Percentiles rank a stretch among this genome's conserved stretches.
phyloP scores from a whole-genome alignment of 2,113 vertebrate species.

The Mandrillus leucophaeus region DNA sequence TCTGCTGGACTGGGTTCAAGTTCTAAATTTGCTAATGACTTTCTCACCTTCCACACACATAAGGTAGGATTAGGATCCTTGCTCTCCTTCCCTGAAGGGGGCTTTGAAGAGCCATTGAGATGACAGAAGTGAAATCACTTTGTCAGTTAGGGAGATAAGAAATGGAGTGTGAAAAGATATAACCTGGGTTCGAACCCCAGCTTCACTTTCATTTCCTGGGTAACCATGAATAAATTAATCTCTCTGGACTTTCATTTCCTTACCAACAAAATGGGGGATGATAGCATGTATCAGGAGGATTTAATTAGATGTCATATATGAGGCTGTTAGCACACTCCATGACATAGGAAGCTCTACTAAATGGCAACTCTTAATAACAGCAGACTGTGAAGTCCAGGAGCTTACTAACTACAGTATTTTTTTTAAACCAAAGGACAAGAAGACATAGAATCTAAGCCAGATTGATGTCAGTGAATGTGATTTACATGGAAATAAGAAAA shows the following conservation, averaged over 20 bases:
- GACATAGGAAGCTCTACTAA: neutral
- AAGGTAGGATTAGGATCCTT: neutral
- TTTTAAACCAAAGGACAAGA: conserved; percentile 35
- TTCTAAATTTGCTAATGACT: neutral
- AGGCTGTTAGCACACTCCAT: neutral
- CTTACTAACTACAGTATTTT: neutral
- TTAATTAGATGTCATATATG: neutral
- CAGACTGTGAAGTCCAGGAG: neutral
- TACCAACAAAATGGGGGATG: neutral
- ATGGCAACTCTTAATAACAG: neutral
- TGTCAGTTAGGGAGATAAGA: neutral
- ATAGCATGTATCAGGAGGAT: neutral
- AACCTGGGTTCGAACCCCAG: neutral
- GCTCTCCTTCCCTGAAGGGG: neutral
- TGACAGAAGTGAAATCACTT: neutral
- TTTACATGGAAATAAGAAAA: conserved; percentile 78
- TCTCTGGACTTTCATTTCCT: neutral
- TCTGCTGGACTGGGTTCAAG: neutral
- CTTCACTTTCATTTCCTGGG: neutral
- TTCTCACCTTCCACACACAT: neutral
- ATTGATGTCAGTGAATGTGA: conserved; percentile 42
- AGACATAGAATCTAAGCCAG: conserved; percentile 46
- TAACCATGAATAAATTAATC: neutral
- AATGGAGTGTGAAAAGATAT: neutral
- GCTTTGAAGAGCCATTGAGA: neutral